Conservation (phyloP, 2,888 invertebrate species). For the Aphidius colemani region DNA sequence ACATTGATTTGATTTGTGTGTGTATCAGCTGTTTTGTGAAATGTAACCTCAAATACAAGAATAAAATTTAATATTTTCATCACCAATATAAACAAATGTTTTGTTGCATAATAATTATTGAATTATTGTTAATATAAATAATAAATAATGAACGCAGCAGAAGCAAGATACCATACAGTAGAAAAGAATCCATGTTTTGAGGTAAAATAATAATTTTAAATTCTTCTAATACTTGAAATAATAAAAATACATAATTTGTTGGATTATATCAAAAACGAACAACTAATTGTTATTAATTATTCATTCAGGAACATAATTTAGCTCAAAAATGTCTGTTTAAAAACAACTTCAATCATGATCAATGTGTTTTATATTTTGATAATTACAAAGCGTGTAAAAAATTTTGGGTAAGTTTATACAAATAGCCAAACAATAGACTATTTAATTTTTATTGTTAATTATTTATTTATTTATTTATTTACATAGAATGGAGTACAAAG, state of each 20-base stretch:
- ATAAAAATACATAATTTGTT: not conserved
- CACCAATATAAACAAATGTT: too few relatives aligned
- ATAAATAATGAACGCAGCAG: not conserved
- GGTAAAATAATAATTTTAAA: conserved; percentile 37
- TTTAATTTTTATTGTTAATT: not conserved
- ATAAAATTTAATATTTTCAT: not conserved
- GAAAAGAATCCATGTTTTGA: conserved; percentile 61
- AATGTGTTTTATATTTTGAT: conserved; percentile 71
- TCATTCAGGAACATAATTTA: conserved; percentile 72
- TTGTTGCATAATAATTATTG: too few relatives aligned
- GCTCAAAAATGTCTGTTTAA: conserved; percentile 75
- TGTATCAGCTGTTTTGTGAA: not conserved
- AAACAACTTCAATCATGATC: conserved; percentile 69
- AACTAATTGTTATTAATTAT: conserved; percentile 28
- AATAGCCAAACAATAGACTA: conserved; percentile 6
- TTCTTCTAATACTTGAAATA: not conserved
- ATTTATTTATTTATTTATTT: not conserved
- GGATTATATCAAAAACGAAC: not conserved
- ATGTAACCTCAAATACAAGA: conserved; percentile 25
- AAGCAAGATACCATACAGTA: conserved; percentile 27
- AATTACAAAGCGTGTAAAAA: conserved; percentile 81
- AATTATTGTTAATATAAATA: too few relatives aligned
- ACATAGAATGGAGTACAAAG: conserved; percentile 65
- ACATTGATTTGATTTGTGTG: too few relatives aligned
- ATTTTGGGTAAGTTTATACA: conserved; percentile 73